Percentiles rank a stretch among this genome's conserved stretches.
Conservation (phyloP, 2,888 invertebrate species). For the Dione juno region DNA sequence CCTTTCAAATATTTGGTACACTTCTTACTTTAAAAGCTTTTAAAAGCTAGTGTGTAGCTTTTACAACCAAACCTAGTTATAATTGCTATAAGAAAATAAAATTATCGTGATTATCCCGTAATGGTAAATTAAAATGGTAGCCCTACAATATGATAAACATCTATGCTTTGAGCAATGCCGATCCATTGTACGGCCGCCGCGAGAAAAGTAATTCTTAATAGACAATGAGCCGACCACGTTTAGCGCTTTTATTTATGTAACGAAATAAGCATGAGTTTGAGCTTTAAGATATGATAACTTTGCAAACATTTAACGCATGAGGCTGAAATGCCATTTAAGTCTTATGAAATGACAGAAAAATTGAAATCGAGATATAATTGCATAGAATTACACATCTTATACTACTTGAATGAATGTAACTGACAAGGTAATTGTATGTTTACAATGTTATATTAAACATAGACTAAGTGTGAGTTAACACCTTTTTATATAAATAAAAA, state of each 20-base stretch:
- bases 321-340: not conserved
- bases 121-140: constrained; percentile 22
- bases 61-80: not conserved
- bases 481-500: constrained; percentile 27
- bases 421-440: constrained; percentile 27
- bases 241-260: constrained; percentile 80
- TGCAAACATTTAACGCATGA: constrained; percentile 1
- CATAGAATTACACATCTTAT: constrained; percentile 22
- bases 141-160: constrained; percentile 65
- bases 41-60: too few relatives aligned
- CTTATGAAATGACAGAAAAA: constrained; percentile 26
- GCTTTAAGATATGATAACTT: constrained; percentile 12
- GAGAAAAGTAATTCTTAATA: constrained; percentile 82
- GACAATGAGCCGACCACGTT: constrained; percentile 77
- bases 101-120: constrained; percentile 10
- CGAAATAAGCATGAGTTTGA: constrained; percentile 51
- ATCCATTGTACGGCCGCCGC: constrained; percentile 68
- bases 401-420: constrained; percentile 17
- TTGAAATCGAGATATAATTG: constrained; percentile 29
- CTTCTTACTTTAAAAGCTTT: not conserved
- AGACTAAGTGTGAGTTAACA: constrained; percentile 16
- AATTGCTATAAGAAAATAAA: not conserved
- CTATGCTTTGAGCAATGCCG: constrained; percentile 74
- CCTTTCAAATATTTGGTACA: not conserved
- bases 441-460: constrained; percentile 17